Base-by-base conservation (phyloP, 2,797 vertebrate genomes). In the Labroides dimidiatus region DNA sequence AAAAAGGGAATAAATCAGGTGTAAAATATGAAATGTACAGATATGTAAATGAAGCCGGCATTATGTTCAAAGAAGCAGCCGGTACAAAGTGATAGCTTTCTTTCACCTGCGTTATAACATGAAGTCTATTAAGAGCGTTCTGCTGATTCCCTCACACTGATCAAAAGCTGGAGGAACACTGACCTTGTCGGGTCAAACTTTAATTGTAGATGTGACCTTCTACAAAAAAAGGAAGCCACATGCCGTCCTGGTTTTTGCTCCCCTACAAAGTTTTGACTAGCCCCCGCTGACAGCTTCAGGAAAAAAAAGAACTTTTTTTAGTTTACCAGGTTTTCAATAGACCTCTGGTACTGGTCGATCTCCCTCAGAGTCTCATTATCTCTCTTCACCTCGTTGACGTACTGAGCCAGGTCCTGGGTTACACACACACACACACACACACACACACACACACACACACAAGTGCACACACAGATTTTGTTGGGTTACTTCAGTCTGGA, bases 381-480 rank as follows among this genome's bases (percentile, higher is more conserved):
- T 87, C 96, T 93, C 90, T 98, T 98, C 79, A 98, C 96, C 92
- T 98, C 97, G 68, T 98, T 98, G 85, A 98, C 96, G 76, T 96
- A 98, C 57, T 97, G 97, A 86, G 96, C 97, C 89, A 98, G 93
- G 84, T 98, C 97, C 97, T 98, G 75, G 49, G 80, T 11, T 67
- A 54, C 45, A 71, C 33, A 52, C 0, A 76, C 52, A 67, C 30
- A 77, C 50, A 85, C 10, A 63, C 1, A 61, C n/a, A 77, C 58
- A 76, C 7, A 33, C 2, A 66, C 23, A 77, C 64, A 75, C 0
- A 76, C 52, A 67, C 30, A 77, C 50, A 85, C 10, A 63, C 1
- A 61, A 16, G 75, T 55, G 75, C 7, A 33, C 2, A 66, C 23
- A 77, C 64, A 75, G 11, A 51, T 51, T 69, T 37, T 10, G 0